Conservation (phyloP, 1,140 invertebrate species). For the Prorops nasuta region DNA sequence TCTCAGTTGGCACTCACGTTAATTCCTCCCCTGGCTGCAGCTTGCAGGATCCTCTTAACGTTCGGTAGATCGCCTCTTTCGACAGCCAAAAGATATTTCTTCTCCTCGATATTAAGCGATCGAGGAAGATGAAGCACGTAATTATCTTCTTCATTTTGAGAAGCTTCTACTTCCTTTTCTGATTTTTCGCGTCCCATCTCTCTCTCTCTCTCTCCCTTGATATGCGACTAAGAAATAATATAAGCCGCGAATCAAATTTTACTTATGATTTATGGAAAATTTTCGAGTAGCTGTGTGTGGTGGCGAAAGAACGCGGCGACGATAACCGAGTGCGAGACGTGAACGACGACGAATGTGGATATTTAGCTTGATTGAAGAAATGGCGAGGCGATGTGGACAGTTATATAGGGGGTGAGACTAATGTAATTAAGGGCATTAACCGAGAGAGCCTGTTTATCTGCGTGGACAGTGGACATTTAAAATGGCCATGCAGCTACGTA, state of each 20-base stretch:
- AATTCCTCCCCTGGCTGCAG: slow-evolving; percentile 25
- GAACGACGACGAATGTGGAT: too few relatives aligned
- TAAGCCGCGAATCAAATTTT: too few relatives aligned
- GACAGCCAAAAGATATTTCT: slow-evolving; percentile 80
- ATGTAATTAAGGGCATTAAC: slow-evolving; percentile 47
- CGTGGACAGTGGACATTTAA: too few relatives aligned
- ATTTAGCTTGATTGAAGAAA: background rate
- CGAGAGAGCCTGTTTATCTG: slow-evolving; percentile 35
- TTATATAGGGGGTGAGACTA: slow-evolving; percentile 38
- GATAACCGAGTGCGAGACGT: too few relatives aligned
- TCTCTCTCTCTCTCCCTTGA: slow-evolving; percentile 7
- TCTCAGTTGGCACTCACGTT: too few relatives aligned
- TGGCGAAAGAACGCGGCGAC: too few relatives aligned
- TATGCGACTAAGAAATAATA: too few relatives aligned
- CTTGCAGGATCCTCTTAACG: slow-evolving; percentile 64
- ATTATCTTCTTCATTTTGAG: slow-evolving; percentile 11
- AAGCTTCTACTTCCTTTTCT: slow-evolving; percentile 28
- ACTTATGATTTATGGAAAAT: too few relatives aligned
- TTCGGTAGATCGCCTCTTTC: slow-evolving; percentile 80
- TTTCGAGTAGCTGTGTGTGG: too few relatives aligned
- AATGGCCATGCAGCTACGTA: too few relatives aligned
- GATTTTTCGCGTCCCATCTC: slow-evolving; percentile 25
- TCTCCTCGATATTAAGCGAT: slow-evolving; percentile 73
- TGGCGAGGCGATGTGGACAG: background rate
- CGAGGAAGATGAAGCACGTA: slow-evolving; percentile 61